phyloP scores from a whole-genome alignment of 2,113 vertebrate species.

The Cynocephalus volans region DNA sequence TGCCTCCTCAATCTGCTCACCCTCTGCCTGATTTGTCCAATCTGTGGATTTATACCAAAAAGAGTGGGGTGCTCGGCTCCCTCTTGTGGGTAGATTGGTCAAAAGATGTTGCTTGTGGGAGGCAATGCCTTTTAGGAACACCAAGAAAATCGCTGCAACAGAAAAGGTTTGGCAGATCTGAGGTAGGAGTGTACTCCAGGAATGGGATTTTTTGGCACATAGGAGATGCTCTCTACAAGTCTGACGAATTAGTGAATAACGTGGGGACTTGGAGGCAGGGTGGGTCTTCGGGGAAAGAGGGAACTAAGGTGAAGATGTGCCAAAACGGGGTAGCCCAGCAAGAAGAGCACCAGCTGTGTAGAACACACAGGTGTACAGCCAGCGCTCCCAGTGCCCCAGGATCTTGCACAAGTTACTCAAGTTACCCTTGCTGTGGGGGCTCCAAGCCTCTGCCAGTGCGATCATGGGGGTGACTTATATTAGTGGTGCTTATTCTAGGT shows the following conservation, averaged over 20 bases:
- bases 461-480: background rate
- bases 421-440: background rate
- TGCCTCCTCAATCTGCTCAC: background rate
- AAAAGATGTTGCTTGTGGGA: background rate
- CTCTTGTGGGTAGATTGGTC: conserved; percentile 55
- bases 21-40: background rate
- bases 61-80: conserved; percentile 31
- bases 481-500: background rate
- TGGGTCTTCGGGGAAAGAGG: background rate
- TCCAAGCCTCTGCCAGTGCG: background rate
- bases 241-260: background rate
- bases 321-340: background rate
- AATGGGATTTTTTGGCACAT: background rate
- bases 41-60: background rate
- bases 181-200: background rate
- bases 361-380: background rate
- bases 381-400: background rate
- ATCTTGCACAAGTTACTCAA: background rate
- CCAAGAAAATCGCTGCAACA: background rate
- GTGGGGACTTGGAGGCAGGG: background rate
- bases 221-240: background rate
- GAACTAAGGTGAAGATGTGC: background rate
- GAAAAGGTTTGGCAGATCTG: background rate
- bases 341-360: background rate
- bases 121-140: background rate